These are phyloP conservation scores for Hybos culiciformis DNA, from an alignment of 2,888 invertebrate species.

Conservation along the genomic window DNA sequence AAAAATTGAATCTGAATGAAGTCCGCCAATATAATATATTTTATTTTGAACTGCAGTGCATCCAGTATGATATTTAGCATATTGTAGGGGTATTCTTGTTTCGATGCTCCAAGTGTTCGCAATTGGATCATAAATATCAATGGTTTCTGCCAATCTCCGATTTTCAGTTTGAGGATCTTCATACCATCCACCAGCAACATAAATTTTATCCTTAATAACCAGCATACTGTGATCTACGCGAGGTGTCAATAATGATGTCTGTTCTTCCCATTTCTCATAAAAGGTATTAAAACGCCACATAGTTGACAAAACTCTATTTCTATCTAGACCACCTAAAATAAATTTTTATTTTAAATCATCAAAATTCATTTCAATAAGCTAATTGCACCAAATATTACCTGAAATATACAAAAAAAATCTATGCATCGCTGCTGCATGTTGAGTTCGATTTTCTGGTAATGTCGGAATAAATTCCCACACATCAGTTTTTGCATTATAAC, in stretches of 20 bases:
- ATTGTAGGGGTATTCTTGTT: constrained; percentile 48
- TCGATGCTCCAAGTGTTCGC: constrained; percentile 46
- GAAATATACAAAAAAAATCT: constrained; percentile 30
- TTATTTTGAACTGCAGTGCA: constrained; percentile 46
- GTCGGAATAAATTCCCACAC: constrained; percentile 44
- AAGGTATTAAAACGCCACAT: constrained; percentile 41
- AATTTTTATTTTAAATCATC: not conserved
- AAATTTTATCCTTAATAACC: constrained; percentile 41
- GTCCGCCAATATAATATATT: constrained; percentile 56
- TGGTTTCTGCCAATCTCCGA: constrained; percentile 43
- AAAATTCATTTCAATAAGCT: not conserved
- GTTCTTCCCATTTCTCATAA: constrained; percentile 40
- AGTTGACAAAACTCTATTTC: constrained; percentile 36
- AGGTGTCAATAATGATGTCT: constrained; percentile 43
- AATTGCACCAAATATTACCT: constrained; percentile 17
- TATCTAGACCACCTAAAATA: constrained; percentile 28
- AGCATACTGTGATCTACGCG: constrained; percentile 53
- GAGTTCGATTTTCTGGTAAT: constrained; percentile 43
- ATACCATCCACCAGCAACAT: constrained; percentile 53
- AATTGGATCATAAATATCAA: constrained; percentile 48
- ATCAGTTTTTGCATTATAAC: constrained; percentile 44
- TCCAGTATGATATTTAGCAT: constrained; percentile 54
- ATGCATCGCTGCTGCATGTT: constrained; percentile 42
- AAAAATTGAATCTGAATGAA: constrained; percentile 50
- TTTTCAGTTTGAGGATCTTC: constrained; percentile 39